Conservation (phyloP, 2,888 invertebrate species). For the Rambutsinella grinnellia region DNA sequence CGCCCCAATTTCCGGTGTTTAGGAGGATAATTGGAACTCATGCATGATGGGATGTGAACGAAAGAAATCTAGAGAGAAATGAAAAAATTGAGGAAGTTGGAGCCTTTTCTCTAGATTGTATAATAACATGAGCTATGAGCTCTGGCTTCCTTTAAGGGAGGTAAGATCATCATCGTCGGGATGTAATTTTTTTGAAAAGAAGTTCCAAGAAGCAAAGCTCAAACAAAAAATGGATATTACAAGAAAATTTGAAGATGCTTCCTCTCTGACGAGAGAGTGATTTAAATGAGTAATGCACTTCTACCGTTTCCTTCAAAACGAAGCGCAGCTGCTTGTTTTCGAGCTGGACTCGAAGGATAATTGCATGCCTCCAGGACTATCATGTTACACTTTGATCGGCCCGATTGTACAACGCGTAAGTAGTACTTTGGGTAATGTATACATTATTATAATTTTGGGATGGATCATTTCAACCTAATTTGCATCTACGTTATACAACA, state of each 20-base stretch:
- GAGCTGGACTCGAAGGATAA: conserved; percentile 43
- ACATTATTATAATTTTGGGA: too few relatives aligned
- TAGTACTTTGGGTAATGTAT: too few relatives aligned
- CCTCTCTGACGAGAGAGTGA: conserved; percentile 24
- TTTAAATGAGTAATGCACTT: conserved; percentile 51
- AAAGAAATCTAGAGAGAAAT: too few relatives aligned
- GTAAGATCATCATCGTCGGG: too few relatives aligned
- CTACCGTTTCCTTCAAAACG: too few relatives aligned
- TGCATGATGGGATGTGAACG: conserved; percentile 47
- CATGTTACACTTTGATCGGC: too few relatives aligned
- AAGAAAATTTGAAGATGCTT: neutral
- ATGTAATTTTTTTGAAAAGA: too few relatives aligned
- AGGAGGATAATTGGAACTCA: conserved; percentile 54
- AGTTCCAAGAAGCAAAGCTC: conserved; percentile 23
- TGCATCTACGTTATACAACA: too few relatives aligned
- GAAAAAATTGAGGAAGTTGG: conserved; percentile 46
- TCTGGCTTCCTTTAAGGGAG: too few relatives aligned
- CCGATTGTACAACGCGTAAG: too few relatives aligned
- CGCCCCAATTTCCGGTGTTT: conserved; percentile 59
- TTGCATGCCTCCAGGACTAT: conserved; percentile 55
- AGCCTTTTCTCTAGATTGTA: conserved; percentile 17
- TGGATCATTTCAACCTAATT: too few relatives aligned
- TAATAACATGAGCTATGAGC: too few relatives aligned
- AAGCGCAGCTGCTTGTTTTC: conserved; percentile 6
- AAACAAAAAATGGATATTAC: conserved; percentile 3